phyloP scores from a whole-genome alignment of 2,113 vertebrate species.

The Crotalus viridis region DNA sequence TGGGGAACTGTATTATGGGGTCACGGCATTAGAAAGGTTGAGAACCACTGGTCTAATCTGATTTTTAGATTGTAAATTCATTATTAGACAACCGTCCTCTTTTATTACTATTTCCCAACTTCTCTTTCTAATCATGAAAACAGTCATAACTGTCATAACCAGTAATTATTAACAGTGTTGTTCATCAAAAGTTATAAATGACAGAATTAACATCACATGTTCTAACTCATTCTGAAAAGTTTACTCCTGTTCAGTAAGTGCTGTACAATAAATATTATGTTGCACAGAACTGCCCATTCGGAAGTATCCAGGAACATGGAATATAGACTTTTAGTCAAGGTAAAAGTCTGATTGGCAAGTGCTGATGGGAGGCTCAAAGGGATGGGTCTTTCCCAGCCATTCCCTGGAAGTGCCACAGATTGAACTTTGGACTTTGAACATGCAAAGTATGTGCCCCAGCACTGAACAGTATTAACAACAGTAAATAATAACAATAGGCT shows the following conservation, averaged over 20 bases:
- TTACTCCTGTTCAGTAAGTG: not conserved
- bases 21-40: too few species aligned
- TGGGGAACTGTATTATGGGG: too few species aligned
- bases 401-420: too few species aligned
- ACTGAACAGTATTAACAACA: not conserved
- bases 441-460: not conserved
- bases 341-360: not conserved
- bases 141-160: not conserved
- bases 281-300: not conserved
- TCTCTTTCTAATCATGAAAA: not conserved
- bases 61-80: not conserved
- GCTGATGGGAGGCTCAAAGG: not conserved
- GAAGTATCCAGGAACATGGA: not conserved
- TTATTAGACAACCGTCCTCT: not conserved
- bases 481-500: not conserved
- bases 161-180: not conserved
- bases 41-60: too few species aligned
- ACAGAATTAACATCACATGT: not conserved
- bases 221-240: not conserved
- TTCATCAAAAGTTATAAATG: not conserved
- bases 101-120: too few species aligned
- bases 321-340: not conserved
- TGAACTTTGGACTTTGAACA: not conserved
- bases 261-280: not conserved
- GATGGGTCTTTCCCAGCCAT: not conserved